Evolutionary conservation across 2,888 invertebrate genomes (phyloP), one percentile per base, ranked within the genome.

Genomic region (Dendrolimus pini): DNA sequence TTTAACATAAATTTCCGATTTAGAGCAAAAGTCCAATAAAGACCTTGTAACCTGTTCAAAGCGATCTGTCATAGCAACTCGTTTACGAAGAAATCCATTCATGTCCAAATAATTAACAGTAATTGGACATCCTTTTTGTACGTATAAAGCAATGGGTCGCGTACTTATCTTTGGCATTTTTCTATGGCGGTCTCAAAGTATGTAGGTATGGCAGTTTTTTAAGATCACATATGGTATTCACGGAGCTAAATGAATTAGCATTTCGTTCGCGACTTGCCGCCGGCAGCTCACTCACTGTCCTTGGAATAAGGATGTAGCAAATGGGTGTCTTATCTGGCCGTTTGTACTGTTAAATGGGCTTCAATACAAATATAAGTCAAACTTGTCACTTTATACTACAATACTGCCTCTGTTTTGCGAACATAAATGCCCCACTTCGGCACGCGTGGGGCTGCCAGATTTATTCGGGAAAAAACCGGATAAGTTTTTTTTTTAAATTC

Each of bases 281-380:
- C 72, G 68, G 62, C 71, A 67, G 64, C 74, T 65, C 69, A 63
- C 67, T 69, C 75, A 64, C 68, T 78, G 89, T 85, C 89, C 89
- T 89, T 89, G 88, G 82, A 82, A 86, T 87, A 83, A 87, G 88
- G 88, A 89, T 88, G 83, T 85, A 67, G 74, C 77, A 75, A 83
- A 80, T 77, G 72, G 73, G 68, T 69, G 78, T 75, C 74, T 81
- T 82, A 82, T 80, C 77, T 76, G 75, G 65, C 73, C 73, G 71
- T 76, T 80, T 78, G 68, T 70, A 72, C 68, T 71, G 74, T 69
- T 67, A 47, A 74, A 71, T 71, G 70, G 65, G 62, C 71, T 70
- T 58, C 58, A 60, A 67, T 66, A 65, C 65, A 61, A 67, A 68
- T 67, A 64, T 65, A 58, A 12, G 54, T 8, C 47, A 41, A 41